Conservation (phyloP, 2,113 vertebrate genomes). For the Microtus oregoni region DNA sequence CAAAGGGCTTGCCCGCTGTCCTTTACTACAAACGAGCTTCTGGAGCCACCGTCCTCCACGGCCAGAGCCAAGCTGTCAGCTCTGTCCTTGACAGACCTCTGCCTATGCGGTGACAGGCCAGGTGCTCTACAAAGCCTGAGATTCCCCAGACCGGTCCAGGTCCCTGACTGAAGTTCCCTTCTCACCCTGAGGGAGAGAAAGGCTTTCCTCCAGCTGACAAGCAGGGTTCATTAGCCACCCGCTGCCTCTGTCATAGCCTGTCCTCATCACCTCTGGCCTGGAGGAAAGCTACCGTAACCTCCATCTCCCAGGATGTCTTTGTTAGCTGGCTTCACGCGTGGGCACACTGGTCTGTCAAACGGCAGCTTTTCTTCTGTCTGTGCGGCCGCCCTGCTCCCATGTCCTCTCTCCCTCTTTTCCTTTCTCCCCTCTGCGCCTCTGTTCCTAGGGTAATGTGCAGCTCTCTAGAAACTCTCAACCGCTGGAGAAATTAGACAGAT, state of each 20-base stretch:
- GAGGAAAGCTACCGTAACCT: not conserved
- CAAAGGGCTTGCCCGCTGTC: not conserved
- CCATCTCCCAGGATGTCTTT: not conserved
- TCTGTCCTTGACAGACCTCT: not conserved
- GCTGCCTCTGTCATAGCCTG: not conserved
- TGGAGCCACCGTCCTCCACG: not conserved
- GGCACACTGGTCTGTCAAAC: not conserved
- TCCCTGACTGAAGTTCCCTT: not conserved
- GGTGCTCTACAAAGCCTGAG: not conserved
- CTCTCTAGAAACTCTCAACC: not conserved
- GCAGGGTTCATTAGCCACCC: not conserved
- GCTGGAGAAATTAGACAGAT: not conserved
- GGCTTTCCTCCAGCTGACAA: not conserved
- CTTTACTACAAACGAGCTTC: not conserved
- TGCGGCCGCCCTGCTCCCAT: not conserved
- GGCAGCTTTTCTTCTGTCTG: not conserved
- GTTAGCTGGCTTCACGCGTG: not conserved
- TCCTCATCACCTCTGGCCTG: not conserved
- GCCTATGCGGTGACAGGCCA: not conserved
- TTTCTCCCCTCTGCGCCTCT: not conserved
- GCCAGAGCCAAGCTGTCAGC: not conserved
- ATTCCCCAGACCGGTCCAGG: not conserved
- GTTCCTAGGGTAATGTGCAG: not conserved
- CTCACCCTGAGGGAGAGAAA: not conserved
- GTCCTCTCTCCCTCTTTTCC: not conserved